A percentile compares a stretch with the other conserved stretches of the same genome.
Conservation (phyloP, 2,797 vertebrate genomes). For the Acanthornis magna region DNA sequence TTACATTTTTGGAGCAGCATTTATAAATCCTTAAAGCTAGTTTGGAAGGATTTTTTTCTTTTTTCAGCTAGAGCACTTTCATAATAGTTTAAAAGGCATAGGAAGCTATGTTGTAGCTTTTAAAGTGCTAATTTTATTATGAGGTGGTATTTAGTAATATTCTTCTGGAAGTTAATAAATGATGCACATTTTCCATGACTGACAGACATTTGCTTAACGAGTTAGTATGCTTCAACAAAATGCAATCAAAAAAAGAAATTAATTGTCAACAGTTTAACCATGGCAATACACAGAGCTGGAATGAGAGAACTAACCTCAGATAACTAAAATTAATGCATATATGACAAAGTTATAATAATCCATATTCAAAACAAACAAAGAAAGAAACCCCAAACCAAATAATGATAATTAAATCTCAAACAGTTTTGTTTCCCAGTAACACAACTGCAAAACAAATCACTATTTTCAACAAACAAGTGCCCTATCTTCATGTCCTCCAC, state of each 20-base stretch:
- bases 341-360: conserved; percentile 6
- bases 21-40: not conserved
- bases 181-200: conserved; percentile 30
- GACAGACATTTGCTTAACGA: conserved; percentile 37
- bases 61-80: conserved; percentile 26
- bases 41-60: not conserved
- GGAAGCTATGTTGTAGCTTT: conserved; percentile 35
- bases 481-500: not conserved
- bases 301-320: conserved; percentile 19
- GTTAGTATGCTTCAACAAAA: conserved; percentile 46
- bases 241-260: not conserved
- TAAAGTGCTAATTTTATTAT: conserved; percentile 59
- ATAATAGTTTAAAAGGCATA: conserved; percentile 7
- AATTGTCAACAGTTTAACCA: conserved; percentile 32
- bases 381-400: conserved; percentile 29
- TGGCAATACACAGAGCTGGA: conserved; percentile 18
- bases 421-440: conserved; percentile 35
- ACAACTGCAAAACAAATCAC: conserved; percentile 43
- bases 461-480: conserved; percentile 46
- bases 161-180: conserved; percentile 25
- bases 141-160: conserved; percentile 26
- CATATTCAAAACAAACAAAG: conserved; percentile 1
- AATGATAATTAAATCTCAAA: conserved; percentile 31
- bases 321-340: conserved; percentile 44
- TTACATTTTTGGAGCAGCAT: conserved; percentile 8